phyloP scores from a whole-genome alignment of 1,140 invertebrate genomes.

The Pinna nobilis region DNA sequence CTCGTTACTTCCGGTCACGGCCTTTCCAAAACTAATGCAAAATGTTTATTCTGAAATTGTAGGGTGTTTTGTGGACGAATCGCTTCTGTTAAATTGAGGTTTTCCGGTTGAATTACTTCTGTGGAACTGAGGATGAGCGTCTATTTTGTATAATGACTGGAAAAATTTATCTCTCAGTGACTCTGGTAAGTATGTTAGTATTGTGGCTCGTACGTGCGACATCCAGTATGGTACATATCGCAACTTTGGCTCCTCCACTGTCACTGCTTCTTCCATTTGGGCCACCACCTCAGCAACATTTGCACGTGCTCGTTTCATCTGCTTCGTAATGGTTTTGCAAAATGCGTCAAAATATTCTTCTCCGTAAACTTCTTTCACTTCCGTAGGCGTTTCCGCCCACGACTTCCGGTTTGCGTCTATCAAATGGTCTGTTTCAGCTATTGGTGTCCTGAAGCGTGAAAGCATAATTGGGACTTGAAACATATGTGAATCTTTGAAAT shows the following conservation, averaged over 20 bases:
- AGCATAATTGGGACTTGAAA: too few species aligned
- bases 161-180: slow-evolving; percentile 72
- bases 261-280: slow-evolving; percentile 66
- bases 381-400: slow-evolving; percentile 67
- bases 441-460: slow-evolving; percentile 62
- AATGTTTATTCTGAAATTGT: too few species aligned
- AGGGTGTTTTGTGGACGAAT: too few species aligned
- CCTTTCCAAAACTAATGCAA: too few species aligned
- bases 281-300: slow-evolving; percentile 65
- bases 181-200: slow-evolving; percentile 73
- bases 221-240: slow-evolving; percentile 66
- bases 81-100: too few species aligned
- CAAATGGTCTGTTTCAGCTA: slow-evolving; percentile 57
- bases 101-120: not conserved
- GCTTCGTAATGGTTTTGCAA: slow-evolving; percentile 52
- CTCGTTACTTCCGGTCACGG: too few species aligned
- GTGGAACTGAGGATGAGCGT: not conserved
- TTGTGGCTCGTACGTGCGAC: slow-evolving; percentile 49
- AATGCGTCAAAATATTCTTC: slow-evolving; percentile 69
- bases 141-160: slow-evolving; percentile 33
- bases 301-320: slow-evolving; percentile 61
- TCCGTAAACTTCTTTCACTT: slow-evolving; percentile 66
- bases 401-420: slow-evolving; percentile 63
- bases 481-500: too few species aligned
- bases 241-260: slow-evolving; percentile 46